Percentiles rank a stretch among this genome's conserved stretches.
Conservation (phyloP, 1,140 invertebrate genomes). For the Ips typographus region DNA sequence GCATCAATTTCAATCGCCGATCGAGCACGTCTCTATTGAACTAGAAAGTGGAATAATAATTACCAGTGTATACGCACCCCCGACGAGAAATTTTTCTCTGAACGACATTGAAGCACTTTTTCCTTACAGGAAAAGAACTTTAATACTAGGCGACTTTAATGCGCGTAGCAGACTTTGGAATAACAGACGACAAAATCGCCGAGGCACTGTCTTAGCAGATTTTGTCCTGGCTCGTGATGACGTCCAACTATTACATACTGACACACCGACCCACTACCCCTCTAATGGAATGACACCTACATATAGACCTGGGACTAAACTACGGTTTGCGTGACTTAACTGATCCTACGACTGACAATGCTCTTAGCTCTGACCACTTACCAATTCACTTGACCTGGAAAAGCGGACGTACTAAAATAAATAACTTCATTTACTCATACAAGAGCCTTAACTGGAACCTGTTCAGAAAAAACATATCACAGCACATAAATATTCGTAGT, state of each 20-base stretch:
- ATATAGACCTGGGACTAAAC: conserved; percentile 1
- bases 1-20: not conserved
- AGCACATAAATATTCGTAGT: not conserved
- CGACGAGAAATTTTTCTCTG: not conserved
- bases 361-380: conserved; percentile 4
- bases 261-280: not conserved
- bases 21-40: not conserved
- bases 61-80: not conserved
- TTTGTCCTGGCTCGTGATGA: not conserved
- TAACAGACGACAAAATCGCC: not conserved
- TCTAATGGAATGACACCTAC: conserved; percentile 2
- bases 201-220: not conserved
- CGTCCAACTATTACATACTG: not conserved
- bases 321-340: not conserved
- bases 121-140: not conserved
- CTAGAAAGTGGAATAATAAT: not conserved
- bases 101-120: not conserved
- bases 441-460: not conserved
- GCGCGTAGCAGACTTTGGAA: not conserved
- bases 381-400: not conserved
- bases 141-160: not conserved
- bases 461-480: not conserved
- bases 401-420: not conserved
- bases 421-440: not conserved
- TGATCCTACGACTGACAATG: not conserved